Evolutionary conservation across 2,888 invertebrate species (phyloP).

Genomic region (Calameuta filiformis): DNA sequence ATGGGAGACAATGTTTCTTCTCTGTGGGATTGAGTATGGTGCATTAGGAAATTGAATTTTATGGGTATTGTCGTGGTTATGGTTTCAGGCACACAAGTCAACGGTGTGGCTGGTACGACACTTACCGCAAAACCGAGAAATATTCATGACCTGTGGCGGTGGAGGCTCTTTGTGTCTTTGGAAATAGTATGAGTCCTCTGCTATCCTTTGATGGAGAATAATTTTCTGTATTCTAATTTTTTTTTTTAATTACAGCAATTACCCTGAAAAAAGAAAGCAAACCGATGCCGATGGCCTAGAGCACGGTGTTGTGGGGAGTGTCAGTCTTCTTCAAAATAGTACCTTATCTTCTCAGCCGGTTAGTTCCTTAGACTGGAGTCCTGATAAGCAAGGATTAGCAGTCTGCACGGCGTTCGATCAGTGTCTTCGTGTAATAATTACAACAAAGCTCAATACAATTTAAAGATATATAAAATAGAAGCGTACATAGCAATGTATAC

Average conservation of each 20-base stretch:
- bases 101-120: constrained; percentile 92
- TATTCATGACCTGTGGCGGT: constrained; percentile 92
- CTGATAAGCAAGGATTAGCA: constrained; percentile 87
- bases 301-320: constrained; percentile 80
- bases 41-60: not conserved
- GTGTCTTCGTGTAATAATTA: constrained; percentile 84
- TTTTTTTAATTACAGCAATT: constrained; percentile 69
- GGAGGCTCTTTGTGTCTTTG: constrained; percentile 91
- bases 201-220: not conserved
- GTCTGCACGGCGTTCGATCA: constrained; percentile 95
- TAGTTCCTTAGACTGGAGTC: constrained; percentile 91
- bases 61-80: not conserved
- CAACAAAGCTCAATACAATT: constrained; percentile 86
- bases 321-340: constrained; percentile 82
- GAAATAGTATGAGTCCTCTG: constrained; percentile 82
- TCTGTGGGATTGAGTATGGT: not conserved
- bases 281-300: constrained; percentile 78
- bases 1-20: not conserved
- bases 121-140: constrained; percentile 92
- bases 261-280: constrained; percentile 81
- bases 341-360: constrained; percentile 89
- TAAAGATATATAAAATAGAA: constrained; percentile 45
- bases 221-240: not conserved
- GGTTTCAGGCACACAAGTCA: constrained; percentile 69
- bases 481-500: not conserved